These are phyloP conservation scores for Myotis yumanensis DNA, from an alignment of 2,113 vertebrate genomes.

Conservation along the genomic window DNA sequence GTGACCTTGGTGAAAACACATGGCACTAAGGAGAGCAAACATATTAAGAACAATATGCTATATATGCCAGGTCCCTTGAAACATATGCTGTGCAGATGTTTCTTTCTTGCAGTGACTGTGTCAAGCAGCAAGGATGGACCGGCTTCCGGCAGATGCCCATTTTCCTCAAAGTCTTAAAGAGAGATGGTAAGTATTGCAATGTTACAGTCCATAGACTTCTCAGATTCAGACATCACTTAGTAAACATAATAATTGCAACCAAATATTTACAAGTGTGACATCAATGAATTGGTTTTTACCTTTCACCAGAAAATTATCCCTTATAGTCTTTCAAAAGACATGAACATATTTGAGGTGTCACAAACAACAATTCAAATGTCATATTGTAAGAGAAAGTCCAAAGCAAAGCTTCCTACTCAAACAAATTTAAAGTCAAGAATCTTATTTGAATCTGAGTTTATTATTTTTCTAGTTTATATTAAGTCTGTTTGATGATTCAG, in stretches of 20 bases:
- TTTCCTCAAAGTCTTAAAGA: neutral
- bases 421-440: constrained; percentile 68
- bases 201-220: neutral
- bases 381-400: constrained; percentile 7
- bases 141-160: too few species aligned
- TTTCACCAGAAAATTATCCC: neutral
- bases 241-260: neutral
- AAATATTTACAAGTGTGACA: neutral
- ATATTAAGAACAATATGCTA: too few species aligned
- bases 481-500: constrained; percentile 62
- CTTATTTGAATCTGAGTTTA: constrained; percentile 55
- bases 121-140: too few species aligned
- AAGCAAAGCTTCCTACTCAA: constrained; percentile 43
- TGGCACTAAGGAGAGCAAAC: too few species aligned
- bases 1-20: too few species aligned
- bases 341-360: neutral
- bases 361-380: constrained; percentile 24
- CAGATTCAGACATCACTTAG: neutral
- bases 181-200: neutral
- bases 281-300: neutral
- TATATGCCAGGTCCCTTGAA: too few species aligned
- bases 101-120: too few species aligned
- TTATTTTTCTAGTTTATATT: constrained; percentile 59
- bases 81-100: too few species aligned
- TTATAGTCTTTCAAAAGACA: constrained; percentile 15